phyloP scores from a whole-genome alignment of 2,888 invertebrate genomes.

The Fragum sueziense region DNA sequence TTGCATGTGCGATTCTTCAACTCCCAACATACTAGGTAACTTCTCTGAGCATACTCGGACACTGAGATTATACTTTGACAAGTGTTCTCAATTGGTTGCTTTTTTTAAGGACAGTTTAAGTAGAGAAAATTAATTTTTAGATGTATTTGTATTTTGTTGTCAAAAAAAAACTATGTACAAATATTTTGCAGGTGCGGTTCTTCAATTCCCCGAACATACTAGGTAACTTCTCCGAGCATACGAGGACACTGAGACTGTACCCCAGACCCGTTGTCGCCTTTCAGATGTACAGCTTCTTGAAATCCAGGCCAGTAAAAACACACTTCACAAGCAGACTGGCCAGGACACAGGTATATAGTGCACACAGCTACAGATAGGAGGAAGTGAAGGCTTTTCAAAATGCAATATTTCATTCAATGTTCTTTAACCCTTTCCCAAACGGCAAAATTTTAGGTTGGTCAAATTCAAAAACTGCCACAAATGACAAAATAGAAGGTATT shows the following conservation, averaged over 20 bases:
- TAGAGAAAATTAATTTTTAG: too few relatives aligned
- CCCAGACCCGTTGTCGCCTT: constrained; percentile 99
- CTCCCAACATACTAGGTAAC: constrained; percentile 97
- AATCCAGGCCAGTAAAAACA: constrained; percentile 94
- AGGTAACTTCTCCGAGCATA: constrained; percentile 99
- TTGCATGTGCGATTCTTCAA: constrained; percentile 96
- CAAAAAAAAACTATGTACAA: not conserved
- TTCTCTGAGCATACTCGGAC: constrained; percentile 99
- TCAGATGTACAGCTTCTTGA: constrained; percentile 97
- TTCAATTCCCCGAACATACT: constrained; percentile 98
- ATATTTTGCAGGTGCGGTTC: constrained; percentile 90
- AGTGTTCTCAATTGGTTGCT: too few relatives aligned
- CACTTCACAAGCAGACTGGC: constrained; percentile 96
- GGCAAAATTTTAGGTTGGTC: too few relatives aligned
- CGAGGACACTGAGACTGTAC: constrained; percentile 96
- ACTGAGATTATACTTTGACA: constrained; percentile 95
- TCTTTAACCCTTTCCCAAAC: too few relatives aligned
- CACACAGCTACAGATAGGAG: too few relatives aligned
- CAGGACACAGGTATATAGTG: constrained; percentile 93
- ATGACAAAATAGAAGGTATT: too few relatives aligned
- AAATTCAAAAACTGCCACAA: too few relatives aligned
- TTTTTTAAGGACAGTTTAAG: too few relatives aligned
- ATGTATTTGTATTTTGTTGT: not conserved
- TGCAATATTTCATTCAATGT: too few relatives aligned
- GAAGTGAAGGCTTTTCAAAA: too few relatives aligned